Percentiles rank a stretch among this genome's conserved stretches.
These are phyloP conservation scores for Dicyrtoma fusca DNA, from an alignment of 2,888 invertebrate genomes.

Conservation along the genomic window DNA sequence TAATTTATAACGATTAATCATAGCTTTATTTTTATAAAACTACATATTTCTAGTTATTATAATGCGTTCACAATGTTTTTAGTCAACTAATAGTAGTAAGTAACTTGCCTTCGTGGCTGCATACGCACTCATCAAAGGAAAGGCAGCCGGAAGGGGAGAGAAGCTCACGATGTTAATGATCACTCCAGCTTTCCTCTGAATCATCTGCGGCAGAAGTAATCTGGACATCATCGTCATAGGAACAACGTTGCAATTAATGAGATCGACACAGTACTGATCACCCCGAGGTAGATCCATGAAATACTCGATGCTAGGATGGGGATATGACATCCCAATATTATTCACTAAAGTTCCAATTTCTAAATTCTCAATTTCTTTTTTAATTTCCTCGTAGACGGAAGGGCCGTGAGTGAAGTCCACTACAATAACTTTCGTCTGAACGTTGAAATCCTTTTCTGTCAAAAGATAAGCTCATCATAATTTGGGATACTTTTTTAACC, in stretches of 20 bases:
- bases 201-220: conserved; percentile 82
- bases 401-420: conserved; percentile 78
- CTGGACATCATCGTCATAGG: conserved; percentile 83
- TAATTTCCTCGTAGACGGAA: conserved; percentile 74
- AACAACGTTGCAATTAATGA: conserved; percentile 77
- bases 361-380: conserved; percentile 69
- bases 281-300: conserved; percentile 60
- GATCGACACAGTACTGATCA: conserved; percentile 67
- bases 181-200: conserved; percentile 76
- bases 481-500: no score
- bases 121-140: conserved; percentile 82
- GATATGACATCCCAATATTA: conserved; percentile 87
- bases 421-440: conserved; percentile 76
- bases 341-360: conserved; percentile 88
- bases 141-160: conserved; percentile 73
- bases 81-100: no score
- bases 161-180: conserved; percentile 87
- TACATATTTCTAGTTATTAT: no score
- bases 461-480: no score
- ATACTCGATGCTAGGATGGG: conserved; percentile 75
- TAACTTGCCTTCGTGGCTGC: conserved; percentile 77
- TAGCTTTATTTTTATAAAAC: no score
- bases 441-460: conserved; percentile 64
- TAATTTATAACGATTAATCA: no score
- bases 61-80: no score